Evolutionary conservation across 2,113 vertebrate genomes (phyloP), one percentile per base, ranked within the genome.

Genomic region (Catharus bicknelli): DNA sequence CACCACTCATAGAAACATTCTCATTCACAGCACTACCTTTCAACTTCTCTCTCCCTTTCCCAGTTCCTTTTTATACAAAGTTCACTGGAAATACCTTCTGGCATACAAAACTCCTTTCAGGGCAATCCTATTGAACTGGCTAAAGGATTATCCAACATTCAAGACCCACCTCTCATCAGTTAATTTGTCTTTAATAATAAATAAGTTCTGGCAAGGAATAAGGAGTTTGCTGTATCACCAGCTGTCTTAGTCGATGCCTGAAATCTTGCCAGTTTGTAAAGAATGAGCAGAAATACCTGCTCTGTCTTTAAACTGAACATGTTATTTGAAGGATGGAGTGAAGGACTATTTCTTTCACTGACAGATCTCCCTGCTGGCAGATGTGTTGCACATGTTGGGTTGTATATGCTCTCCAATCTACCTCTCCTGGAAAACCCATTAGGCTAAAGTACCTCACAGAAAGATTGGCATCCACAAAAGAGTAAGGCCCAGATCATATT

Each of bases 121-220:
- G 55, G 59, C 63, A 91, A 93, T 83, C 82, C 85, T 86, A 80
- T 90, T 80, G 79, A 93, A 94, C 79, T 93, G 29, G 72, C 90
- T 88, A 94, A 91, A 86, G 90, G 68, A 88, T 90, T 91, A 86
- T 74, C 75, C 72, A 88, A 63, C 79, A 63, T 76, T 74, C 59
- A 91, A 86, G 72, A 88, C 53, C 72, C 86, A 90, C 59, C 57
- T 74, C 68, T 43, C n/a, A 77, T 55, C 68, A 67, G 79, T 83
- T 95, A 95, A 90, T 93, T 93, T 93, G 21, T 88, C 80, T 91
- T 94, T 90, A 94, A 95, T 90, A 96, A 95, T 95, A 88, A 91
- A 90, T 96, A 93, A 91, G 23, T 77, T 90, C 86, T 94, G 93
- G 53, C 72, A 55, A 93, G 57, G 68, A 88, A 77, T 70, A 51